Conservation (phyloP, 2,113 vertebrate genomes). For the Lepus timidus region DNA sequence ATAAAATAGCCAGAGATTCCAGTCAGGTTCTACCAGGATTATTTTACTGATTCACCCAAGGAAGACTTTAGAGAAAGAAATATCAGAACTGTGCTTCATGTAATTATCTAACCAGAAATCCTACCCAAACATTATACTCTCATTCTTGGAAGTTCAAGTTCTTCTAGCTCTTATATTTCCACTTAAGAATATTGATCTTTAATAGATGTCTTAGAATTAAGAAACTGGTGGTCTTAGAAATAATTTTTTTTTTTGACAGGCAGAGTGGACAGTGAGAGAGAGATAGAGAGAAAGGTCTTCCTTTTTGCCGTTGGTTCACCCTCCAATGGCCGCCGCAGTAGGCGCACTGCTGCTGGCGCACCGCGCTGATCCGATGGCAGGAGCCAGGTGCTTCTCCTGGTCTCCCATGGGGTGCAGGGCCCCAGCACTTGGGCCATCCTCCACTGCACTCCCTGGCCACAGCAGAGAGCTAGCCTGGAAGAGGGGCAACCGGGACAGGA, state of each 20-base stretch:
- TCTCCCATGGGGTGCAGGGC: too few species aligned
- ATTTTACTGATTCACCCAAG: constrained; percentile 18
- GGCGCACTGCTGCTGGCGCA: too few species aligned
- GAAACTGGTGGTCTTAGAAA: background rate
- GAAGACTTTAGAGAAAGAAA: constrained; percentile 8
- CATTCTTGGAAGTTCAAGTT: background rate
- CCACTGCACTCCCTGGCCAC: too few species aligned
- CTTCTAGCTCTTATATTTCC: background rate
- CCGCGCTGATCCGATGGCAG: too few species aligned
- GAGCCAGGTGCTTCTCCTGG: too few species aligned
- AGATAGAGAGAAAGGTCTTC: too few species aligned
- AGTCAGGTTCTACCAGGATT: background rate
- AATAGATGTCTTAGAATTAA: background rate
- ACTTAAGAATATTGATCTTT: constrained; percentile 9
- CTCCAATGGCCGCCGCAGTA: too few species aligned
- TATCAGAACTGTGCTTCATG: background rate
- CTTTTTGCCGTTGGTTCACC: too few species aligned
- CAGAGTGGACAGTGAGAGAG: too few species aligned
- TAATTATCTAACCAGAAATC: background rate
- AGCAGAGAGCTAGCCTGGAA: too few species aligned
- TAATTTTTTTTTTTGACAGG: background rate
- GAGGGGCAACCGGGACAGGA: too few species aligned
- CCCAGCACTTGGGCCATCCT: too few species aligned
- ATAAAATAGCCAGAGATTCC: background rate
- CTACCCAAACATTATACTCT: background rate